Evolutionary conservation across 2,113 vertebrate species (phyloP), one percentile per base, ranked within the genome.

Genomic region (Oreochromis spilurus): DNA sequence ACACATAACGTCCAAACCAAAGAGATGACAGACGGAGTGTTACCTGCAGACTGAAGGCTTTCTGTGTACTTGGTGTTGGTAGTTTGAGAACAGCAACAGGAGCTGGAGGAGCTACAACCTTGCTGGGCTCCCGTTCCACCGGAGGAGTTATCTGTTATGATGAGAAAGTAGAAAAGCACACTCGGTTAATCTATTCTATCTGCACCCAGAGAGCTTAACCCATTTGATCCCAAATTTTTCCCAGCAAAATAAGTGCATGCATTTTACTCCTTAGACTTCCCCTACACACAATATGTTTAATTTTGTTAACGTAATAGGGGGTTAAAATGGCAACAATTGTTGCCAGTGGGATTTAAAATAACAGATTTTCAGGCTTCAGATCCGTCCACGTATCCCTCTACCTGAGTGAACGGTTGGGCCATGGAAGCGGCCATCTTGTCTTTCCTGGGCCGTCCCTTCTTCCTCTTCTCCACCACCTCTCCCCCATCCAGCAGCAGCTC

Each of bases 361-460:
- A 29, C 40, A 43, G 36, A 17, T 72, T 43, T 24, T 43, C 31
- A 45, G 62, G 4, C 62, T 67, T 67, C 36, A 65, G 31, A 65
- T 36, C 9, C 65, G 7, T 48, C 24, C 21, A 12, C n/a, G 8
- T 1, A 0, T 29, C n/a, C 48, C 3, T 43, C 5, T 91, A 96
- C 98, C 98, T 98, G 98, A 93, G 97, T 96, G 91, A 97, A 96
- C 26, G 97, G 38, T 86, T 92, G 98, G 81, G 94, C 9, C 26
- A 97, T 93, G 58, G 97, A 81, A 1, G 97, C 94, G 67, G 97
- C 89, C 67, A 98, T 97, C 80, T 99, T 98, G 81, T 99, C 98
- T 94, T 99, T 99, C 83, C 98, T 95, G 6, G 99, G 98, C 34
- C 99, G 96, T 11, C 99, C 98, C 94, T 99, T 99, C 87, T 97